Base-by-base conservation (phyloP, 2,888 invertebrate species). In the Acrobasis consociella region DNA sequence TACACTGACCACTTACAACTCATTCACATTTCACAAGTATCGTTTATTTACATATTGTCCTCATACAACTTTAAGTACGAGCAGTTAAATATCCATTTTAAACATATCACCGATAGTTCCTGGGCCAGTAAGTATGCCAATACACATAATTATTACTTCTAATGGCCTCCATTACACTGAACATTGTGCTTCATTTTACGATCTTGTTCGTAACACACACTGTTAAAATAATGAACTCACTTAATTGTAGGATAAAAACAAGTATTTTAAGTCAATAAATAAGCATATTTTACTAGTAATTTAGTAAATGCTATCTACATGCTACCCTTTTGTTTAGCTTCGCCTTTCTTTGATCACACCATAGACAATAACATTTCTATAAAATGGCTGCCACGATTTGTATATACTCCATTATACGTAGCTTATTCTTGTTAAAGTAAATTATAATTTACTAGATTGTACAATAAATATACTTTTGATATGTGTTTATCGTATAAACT, bases 111-210 rank as follows among this genome's bases (percentile, higher is more conserved):
- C 84, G 83, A 81, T 82, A 79, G 83, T 86, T 78, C 81, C 83
- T 84, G 82, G 79, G 83, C 81, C 79, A 80, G 79, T 89, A 91
- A 89, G 91, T 91, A 85, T 91, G 91, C 89, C 91, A 93, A 89
- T 91, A 89, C 85, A 90, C 92, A 91, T 91, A 93, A 91, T 93
- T 90, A 91, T 91, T 91, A 81, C 81, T 87, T 82, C 76, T 92
- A 93, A 93, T 93, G 93, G 93, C 93, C 91, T 91, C 93, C 93
- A 92, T 91, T 91, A 91, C 91, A 91, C 89, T 89, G 89, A 86
- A 89, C 91, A 89, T 87, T 89, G 87, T 84, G 81, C 82, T 86
- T 87, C 86, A 89, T 86, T 85, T 82, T 85, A 81, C 62, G 73
- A 78, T 81, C 79, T 77, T 80, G 65, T 74, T 74, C 68, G 71